Percentiles rank a stretch among this genome's conserved stretches.
Evolutionary conservation across 1,140 invertebrate species (phyloP).

Genomic region (Nasonia giraulti): DNA sequence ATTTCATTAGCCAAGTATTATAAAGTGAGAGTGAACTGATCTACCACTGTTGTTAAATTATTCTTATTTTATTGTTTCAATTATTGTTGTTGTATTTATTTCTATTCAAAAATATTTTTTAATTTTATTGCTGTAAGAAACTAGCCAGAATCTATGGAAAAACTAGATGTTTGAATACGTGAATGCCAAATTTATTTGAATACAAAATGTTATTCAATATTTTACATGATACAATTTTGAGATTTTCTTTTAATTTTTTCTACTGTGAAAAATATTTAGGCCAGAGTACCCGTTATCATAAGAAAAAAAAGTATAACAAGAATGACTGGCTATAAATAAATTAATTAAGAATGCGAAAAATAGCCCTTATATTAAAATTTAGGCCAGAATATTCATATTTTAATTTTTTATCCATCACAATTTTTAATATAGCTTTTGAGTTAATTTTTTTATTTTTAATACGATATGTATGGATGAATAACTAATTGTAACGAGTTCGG

Average conservation of each 20-base stretch:
- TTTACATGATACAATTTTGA: not conserved
- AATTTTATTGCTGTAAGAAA: not conserved
- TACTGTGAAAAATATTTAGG: not conserved
- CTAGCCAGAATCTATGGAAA: no score
- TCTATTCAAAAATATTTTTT: not conserved
- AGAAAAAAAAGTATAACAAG: no score
- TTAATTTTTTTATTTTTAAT: not conserved
- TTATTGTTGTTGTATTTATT: not conserved
- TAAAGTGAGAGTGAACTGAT: not conserved
- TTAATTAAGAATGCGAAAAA: not conserved
- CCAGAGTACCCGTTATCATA: not conserved
- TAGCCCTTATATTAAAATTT: not conserved
- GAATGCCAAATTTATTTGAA: not conserved
- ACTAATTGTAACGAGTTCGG: not conserved
- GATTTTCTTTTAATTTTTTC: not conserved
- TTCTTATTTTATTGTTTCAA: no score
- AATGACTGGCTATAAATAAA: no score
- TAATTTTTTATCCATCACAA: constrained; percentile 37
- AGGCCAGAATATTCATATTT: constrained; percentile 16
- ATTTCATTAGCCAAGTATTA: not conserved
- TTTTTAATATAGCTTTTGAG: constrained; percentile 50
- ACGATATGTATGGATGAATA: not conserved
- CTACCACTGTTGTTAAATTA: not conserved
- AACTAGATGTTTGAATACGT: not conserved
- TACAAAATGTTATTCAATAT: not conserved